phyloP scores from a whole-genome alignment of 2,797 vertebrate genomes.

The Eurystomus glaucurus region DNA sequence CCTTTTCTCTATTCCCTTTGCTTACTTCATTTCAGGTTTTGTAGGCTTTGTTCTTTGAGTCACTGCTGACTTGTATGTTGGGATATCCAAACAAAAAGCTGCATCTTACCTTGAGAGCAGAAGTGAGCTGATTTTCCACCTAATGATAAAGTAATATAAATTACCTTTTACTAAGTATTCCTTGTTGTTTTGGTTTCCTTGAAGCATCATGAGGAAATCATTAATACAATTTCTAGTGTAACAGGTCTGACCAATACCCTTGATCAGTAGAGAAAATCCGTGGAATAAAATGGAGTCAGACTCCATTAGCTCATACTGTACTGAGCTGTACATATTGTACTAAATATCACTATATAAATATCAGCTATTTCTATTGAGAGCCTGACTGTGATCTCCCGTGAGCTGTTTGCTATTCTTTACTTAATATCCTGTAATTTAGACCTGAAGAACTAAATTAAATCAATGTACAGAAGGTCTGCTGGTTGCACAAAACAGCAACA shows the following conservation, averaged over 20 bases:
- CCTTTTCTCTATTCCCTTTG: background rate
- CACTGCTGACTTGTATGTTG: background rate
- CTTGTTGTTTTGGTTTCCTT: background rate
- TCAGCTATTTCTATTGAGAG: background rate
- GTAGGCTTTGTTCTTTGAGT: background rate
- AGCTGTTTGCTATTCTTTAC: background rate
- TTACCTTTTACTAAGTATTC: background rate
- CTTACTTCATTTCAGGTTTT: background rate
- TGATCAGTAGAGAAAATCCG: background rate
- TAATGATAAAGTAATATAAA: background rate
- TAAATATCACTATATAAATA: conserved; percentile 5
- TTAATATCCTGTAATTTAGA: conserved; percentile 45
- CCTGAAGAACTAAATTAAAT: conserved; percentile 38
- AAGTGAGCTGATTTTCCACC: background rate
- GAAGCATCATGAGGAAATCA: background rate
- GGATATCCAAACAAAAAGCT: background rate
- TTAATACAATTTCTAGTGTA: background rate
- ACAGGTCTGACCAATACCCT: background rate
- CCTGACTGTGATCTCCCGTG: background rate
- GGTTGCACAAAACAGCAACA: background rate
- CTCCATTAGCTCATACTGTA: background rate
- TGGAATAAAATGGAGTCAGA: background rate
- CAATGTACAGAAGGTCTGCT: background rate
- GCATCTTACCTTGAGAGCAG: background rate
- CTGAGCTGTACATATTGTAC: background rate